A percentile compares a stretch with the other conserved stretches of the same genome.
Evolutionary conservation across 1,140 invertebrate species (phyloP).

Genomic region (Brachionus plicatilis): DNA sequence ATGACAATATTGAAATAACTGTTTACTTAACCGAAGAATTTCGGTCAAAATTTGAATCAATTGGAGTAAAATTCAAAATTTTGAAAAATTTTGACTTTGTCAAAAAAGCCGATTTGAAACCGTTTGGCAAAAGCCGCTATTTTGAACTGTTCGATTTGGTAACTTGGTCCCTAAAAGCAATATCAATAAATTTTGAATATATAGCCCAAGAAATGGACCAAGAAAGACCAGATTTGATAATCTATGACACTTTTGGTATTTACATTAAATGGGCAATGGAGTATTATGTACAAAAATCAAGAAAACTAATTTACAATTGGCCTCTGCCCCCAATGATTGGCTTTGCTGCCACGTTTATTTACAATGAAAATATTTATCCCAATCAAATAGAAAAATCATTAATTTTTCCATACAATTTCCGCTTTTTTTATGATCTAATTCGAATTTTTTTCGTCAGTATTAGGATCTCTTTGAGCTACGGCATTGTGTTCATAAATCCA

Average conservation of each 20-base stretch:
- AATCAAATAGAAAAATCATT: background rate
- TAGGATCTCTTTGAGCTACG: background rate
- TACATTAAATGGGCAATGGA: slow-evolving; percentile 23
- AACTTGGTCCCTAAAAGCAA: background rate
- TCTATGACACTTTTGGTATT: slow-evolving; percentile 16
- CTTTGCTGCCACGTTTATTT: slow-evolving; percentile 12
- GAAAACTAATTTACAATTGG: background rate
- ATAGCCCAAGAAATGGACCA: background rate
- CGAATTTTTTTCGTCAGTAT: background rate
- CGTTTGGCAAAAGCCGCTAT: background rate
- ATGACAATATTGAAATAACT: background rate
- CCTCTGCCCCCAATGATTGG: slow-evolving; percentile 13
- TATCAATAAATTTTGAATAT: background rate
- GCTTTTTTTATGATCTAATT: background rate
- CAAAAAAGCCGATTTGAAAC: slow-evolving; percentile 23
- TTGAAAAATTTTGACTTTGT: slow-evolving; percentile 15
- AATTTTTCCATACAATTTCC: slow-evolving; percentile 15
- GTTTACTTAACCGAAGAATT: slow-evolving; percentile 20
- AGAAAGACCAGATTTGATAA: slow-evolving; percentile 23
- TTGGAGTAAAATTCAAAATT: background rate
- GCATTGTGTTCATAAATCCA: background rate
- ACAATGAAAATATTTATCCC: slow-evolving; percentile 17
- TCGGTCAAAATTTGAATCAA: background rate
- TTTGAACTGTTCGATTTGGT: slow-evolving; percentile 11
- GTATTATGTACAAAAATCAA: background rate